Conservation (phyloP, 2,888 invertebrate genomes). For the Sabatieria punctata region DNA sequence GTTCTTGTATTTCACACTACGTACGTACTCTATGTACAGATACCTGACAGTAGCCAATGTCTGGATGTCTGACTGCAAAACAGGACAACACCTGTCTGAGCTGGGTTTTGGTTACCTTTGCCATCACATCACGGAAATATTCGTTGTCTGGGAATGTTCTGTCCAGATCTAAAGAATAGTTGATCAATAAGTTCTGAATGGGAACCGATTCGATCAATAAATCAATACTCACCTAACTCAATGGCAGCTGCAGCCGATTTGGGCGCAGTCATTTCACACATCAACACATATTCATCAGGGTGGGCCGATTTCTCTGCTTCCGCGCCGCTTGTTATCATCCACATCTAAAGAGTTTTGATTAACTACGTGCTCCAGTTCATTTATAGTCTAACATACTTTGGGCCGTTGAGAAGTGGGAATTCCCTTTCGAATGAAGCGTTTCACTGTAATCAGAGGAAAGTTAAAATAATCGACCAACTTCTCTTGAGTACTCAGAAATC, state of each 20-base stretch:
- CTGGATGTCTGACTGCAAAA: slow-evolving; percentile 67
- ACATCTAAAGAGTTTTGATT: slow-evolving; percentile 41
- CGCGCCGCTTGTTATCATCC: slow-evolving; percentile 72
- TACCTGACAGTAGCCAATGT: slow-evolving; percentile 73
- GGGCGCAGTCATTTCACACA: slow-evolving; percentile 52
- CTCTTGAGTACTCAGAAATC: no score
- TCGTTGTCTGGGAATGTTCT: slow-evolving; percentile 89
- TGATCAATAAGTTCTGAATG: slow-evolving; percentile 6
- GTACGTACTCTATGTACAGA: not conserved
- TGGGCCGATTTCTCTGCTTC: slow-evolving; percentile 44
- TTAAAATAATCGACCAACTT: no score
- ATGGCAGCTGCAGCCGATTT: slow-evolving; percentile 59
- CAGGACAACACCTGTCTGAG: slow-evolving; percentile 68
- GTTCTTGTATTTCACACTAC: slow-evolving; percentile 8
- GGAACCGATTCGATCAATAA: not conserved
- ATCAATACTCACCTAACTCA: slow-evolving; percentile 42
- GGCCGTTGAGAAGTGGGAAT: slow-evolving; percentile 52
- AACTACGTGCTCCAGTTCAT: not conserved
- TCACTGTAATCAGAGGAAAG: no score
- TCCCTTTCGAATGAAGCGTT: slow-evolving; percentile 76
- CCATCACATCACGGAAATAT: slow-evolving; percentile 44
- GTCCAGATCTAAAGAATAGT: slow-evolving; percentile 52
- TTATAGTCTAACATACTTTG: slow-evolving; percentile 35
- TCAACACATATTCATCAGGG: slow-evolving; percentile 37
- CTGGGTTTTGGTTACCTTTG: slow-evolving; percentile 43